These are phyloP conservation scores for Leistus spinibarbis DNA, from an alignment of 2,888 invertebrate genomes.

Conservation along the genomic window DNA sequence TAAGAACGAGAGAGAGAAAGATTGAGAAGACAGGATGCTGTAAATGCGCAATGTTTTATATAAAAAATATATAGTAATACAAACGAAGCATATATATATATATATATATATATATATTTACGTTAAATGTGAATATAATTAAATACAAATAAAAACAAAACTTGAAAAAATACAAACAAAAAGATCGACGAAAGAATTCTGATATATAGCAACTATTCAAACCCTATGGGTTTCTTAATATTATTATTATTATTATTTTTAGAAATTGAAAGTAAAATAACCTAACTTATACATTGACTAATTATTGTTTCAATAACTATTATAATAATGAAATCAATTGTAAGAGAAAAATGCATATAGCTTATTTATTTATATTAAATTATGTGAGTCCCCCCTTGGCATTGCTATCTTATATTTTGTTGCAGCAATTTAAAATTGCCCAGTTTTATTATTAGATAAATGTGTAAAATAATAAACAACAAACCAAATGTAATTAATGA, in stretches of 20 bases:
- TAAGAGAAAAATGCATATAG: slow-evolving; percentile 17
- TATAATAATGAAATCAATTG: background rate
- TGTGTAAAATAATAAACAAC: slow-evolving; percentile 26
- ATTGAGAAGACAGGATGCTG: slow-evolving; percentile 4
- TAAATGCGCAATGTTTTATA: slow-evolving; percentile 29
- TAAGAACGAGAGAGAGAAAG: background rate
- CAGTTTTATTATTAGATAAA: slow-evolving; percentile 28
- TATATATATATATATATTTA: slow-evolving; percentile 6
- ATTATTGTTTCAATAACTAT: background rate
- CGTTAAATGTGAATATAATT: slow-evolving; percentile 27
- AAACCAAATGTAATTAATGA: slow-evolving; percentile 36
- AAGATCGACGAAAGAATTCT: background rate
- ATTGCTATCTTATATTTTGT: slow-evolving; percentile 33
- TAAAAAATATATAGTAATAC: background rate
- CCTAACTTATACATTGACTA: background rate
- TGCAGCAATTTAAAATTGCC: slow-evolving; percentile 38
- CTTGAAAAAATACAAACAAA: slow-evolving; percentile 3
- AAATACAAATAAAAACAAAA: slow-evolving; percentile 10
- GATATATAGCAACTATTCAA: slow-evolving; percentile 1
- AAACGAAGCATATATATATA: slow-evolving; percentile 13
- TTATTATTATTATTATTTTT: slow-evolving; percentile 6
- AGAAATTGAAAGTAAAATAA: background rate
- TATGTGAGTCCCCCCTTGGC: background rate
- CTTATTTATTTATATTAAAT: slow-evolving; percentile 35
- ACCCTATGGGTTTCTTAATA: slow-evolving; percentile 6